Evolutionary conservation across 2,888 invertebrate species (phyloP).

Genomic region (Schizotus pectinicornis): DNA sequence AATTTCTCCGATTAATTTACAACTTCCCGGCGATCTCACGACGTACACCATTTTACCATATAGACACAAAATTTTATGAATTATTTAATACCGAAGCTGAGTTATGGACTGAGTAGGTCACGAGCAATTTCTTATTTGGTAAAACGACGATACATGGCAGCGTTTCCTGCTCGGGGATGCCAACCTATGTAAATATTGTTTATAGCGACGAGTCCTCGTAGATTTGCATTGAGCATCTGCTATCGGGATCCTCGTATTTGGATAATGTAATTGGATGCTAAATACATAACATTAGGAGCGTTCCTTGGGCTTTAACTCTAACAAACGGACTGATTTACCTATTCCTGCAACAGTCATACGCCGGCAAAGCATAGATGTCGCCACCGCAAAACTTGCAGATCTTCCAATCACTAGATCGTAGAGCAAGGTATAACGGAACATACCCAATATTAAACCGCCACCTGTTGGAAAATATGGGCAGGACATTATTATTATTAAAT

Average conservation of each 20-base stretch:
- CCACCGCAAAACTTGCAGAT: no score
- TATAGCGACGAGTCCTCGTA: neutral
- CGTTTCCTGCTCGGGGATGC: slow-evolving; percentile 11
- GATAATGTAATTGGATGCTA: slow-evolving; percentile 5
- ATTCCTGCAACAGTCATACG: neutral
- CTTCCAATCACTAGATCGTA: no score
- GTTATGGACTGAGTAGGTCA: slow-evolving; percentile 36
- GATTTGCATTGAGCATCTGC: slow-evolving; percentile 1
- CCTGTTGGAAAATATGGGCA: no score
- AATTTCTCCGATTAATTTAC: slow-evolving; percentile 29
- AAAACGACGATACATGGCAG: slow-evolving; percentile 9
- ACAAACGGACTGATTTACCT: neutral
- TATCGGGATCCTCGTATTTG: slow-evolving; percentile 8
- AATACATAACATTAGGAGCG: neutral
- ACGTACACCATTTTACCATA: slow-evolving; percentile 32
- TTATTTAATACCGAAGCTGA: slow-evolving; percentile 37
- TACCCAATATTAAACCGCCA: no score
- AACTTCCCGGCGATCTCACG: slow-evolving; percentile 27
- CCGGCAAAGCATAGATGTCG: no score
- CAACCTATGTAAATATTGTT: slow-evolving; percentile 15
- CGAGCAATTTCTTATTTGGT: slow-evolving; percentile 37
- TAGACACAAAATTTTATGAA: slow-evolving; percentile 39
- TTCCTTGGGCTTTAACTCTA: neutral
- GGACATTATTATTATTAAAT: no score
- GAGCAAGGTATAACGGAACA: no score